Evolutionary conservation across 2,797 vertebrate species (phyloP).

Genomic region (Hybognathus amarus): DNA sequence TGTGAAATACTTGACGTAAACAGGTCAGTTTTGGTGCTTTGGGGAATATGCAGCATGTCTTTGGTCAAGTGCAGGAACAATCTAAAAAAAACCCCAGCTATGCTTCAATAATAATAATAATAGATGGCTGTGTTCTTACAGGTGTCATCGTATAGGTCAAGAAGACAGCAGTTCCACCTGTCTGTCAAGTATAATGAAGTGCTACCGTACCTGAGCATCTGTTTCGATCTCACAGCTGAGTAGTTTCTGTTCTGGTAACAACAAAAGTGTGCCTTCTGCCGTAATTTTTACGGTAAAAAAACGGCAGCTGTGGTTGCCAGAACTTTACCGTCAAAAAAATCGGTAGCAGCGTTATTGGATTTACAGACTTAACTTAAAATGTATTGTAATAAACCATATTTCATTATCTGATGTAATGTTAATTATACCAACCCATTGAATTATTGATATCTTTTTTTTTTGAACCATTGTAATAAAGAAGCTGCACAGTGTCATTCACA

Average conservation of each 20-base stretch:
- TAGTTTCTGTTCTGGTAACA: constrained; percentile 61
- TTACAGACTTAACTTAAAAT: too few species aligned
- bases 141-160: not conserved
- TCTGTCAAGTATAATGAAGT: not conserved
- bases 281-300: too few species aligned
- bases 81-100: not conserved
- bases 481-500: too few species aligned
- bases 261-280: too few species aligned
- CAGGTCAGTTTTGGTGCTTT: constrained; percentile 37
- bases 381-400: too few species aligned
- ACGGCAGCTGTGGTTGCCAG: too few species aligned
- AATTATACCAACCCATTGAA: too few species aligned
- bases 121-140: not conserved
- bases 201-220: not conserved
- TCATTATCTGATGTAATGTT: too few species aligned
- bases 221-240: not conserved
- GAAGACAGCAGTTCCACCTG: not conserved
- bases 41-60: constrained; percentile 22
- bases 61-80: constrained; percentile 6
- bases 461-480: too few species aligned
- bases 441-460: too few species aligned
- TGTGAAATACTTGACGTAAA: constrained; percentile 56
- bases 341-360: too few species aligned
- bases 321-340: too few species aligned
- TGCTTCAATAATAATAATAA: not conserved